phyloP scores from a whole-genome alignment of 2,113 vertebrate genomes.

The Amblyopsis rosae region DNA sequence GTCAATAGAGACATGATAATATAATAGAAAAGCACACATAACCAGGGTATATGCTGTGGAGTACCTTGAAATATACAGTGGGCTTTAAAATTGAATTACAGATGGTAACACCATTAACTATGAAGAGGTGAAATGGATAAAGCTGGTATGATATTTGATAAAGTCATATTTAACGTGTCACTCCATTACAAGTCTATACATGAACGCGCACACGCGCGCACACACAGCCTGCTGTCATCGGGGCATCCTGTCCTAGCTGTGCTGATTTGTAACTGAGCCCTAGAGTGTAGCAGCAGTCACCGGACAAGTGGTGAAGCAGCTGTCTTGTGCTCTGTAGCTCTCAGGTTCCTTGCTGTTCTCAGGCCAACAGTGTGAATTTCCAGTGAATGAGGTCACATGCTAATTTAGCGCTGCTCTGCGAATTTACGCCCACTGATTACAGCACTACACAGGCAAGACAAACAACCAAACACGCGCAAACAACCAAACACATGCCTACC shows the following conservation, averaged over 20 bases:
- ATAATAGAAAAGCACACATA: no score
- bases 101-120: not conserved
- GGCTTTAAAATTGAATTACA: not conserved
- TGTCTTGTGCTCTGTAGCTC: conserved; percentile 59
- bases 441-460: conserved; percentile 51
- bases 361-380: conserved; percentile 70
- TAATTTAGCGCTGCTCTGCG: conserved; percentile 45
- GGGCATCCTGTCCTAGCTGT: conserved; percentile 11
- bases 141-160: not conserved
- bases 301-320: conserved; percentile 65
- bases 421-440: conserved; percentile 27
- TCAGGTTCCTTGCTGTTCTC: conserved; percentile 72
- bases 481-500: not conserved
- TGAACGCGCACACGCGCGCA: conserved; percentile 8
- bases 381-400: conserved; percentile 75
- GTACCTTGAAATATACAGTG: not conserved
- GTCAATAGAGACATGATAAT: no score
- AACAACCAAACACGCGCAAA: conserved; percentile 45
- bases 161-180: not conserved
- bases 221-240: conserved; percentile 17
- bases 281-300: conserved; percentile 32
- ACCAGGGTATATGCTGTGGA: no score
- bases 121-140: not conserved
- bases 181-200: not conserved
- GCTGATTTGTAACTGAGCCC: conserved; percentile 35